These are phyloP conservation scores for Zonitis immaculata DNA, from an alignment of 2,888 invertebrate genomes.

Conservation along the genomic window DNA sequence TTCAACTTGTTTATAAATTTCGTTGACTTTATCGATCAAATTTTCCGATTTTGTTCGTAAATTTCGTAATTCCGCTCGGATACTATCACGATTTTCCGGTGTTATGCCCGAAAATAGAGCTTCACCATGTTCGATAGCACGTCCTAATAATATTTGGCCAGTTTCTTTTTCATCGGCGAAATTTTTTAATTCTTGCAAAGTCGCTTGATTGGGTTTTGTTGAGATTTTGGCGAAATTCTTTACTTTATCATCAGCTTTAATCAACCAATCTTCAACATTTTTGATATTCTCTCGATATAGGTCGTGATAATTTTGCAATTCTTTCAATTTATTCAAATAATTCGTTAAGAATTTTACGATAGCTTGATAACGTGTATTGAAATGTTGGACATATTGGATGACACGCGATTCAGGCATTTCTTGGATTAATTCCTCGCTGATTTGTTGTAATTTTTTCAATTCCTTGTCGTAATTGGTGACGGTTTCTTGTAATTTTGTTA, in stretches of 20 bases:
- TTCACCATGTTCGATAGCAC: constrained; percentile 82
- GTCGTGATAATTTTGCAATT: constrained; percentile 65
- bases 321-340: constrained; percentile 67
- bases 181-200: constrained; percentile 70
- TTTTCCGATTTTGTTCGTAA: constrained; percentile 80
- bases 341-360: constrained; percentile 65
- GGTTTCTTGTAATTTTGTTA: constrained; percentile 59
- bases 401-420: constrained; percentile 81
- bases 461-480: constrained; percentile 62
- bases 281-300: constrained; percentile 62
- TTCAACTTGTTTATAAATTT: constrained; percentile 82
- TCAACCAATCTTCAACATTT: constrained; percentile 75
- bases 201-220: constrained; percentile 73
- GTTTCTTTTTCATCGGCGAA: constrained; percentile 70
- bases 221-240: constrained; percentile 67
- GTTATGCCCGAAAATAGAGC: constrained; percentile 75
- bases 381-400: constrained; percentile 72
- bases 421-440: constrained; percentile 68
- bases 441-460: constrained; percentile 61
- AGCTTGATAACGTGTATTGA: constrained; percentile 70
- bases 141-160: constrained; percentile 73
- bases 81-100: constrained; percentile 79
- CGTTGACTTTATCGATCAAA: constrained; percentile 77
- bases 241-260: constrained; percentile 69
- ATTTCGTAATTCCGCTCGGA: constrained; percentile 75